Evolutionary conservation across 2,888 invertebrate species (phyloP), one percentile per base, ranked within the genome.

Genomic region (Acrobasis suavella): DNA sequence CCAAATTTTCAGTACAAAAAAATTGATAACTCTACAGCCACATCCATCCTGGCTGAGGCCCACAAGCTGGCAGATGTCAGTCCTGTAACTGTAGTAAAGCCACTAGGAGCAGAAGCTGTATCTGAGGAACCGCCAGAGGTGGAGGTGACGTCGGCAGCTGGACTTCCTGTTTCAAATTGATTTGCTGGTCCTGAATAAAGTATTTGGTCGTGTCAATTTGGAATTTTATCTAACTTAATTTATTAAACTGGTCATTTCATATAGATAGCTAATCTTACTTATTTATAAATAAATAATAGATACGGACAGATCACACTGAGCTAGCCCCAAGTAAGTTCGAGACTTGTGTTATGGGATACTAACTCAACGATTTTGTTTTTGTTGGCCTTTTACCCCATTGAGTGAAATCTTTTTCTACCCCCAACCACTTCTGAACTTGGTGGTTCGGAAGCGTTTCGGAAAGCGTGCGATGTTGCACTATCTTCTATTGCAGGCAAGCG

Each of bases 1-100:
- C 85, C 87, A 0, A 89, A 91, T 68, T 91, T 91, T 59, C 88
- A 88, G 64, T 91, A 89, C 67, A 79, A 78, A 56, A 83, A 72
- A 60, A 75, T 89, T 55, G 76, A 79, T 16, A 91, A 91, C 60
- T 75, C 82, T 9, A 90, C 91, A 8, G 91, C 91, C 6, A 89
- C 83, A 2, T 70, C 74, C 0, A 88, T 91, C 62, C 69, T 84
- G 60, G 75, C 82, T 0, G 73, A 77, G 46, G 86, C 88, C 12
- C 87, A 89, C 62, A 63, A 67, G 1, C 51, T 69, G 16, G 63
- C 52, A 39, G 46, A 54, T 1, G 42, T 50, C 16, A 37, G 1
- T 2, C n/a, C 49, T 10, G 38, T 14, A 9, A 50, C 32, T 50
- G 50, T 5, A 5, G 39, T 12, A 15, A 46, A 9, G 9, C 16